phyloP scores from a whole-genome alignment of 1,140 invertebrate genomes.

The Callitettix versicolor region DNA sequence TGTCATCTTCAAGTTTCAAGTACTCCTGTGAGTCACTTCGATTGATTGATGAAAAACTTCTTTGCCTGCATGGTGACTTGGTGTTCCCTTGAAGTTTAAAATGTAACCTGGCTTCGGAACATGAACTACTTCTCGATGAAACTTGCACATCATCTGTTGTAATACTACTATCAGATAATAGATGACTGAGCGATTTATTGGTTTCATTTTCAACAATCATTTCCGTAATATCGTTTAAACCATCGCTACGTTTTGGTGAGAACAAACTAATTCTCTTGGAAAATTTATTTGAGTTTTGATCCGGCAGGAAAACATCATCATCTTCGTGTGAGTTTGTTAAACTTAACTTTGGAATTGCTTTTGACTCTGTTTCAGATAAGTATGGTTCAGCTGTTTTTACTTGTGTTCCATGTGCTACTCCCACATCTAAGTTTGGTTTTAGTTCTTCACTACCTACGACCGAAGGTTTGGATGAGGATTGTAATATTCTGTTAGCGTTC shows the following conservation, averaged over 20 bases:
- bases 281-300: no score
- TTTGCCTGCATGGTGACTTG: not conserved
- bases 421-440: no score
- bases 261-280: no score
- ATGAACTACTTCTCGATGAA: not conserved
- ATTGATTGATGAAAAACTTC: slow-evolving; percentile 4
- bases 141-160: not conserved
- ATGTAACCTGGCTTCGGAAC: not conserved
- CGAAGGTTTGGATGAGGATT: not conserved
- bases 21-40: not conserved
- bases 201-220: no score
- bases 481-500: slow-evolving; percentile 7
- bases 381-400: no score
- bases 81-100: slow-evolving; percentile 3
- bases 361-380: not conserved
- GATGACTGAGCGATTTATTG: no score
- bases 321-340: not conserved
- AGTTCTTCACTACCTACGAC: no score
- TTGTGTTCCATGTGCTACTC: no score
- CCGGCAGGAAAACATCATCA: slow-evolving; percentile 1
- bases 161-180: no score
- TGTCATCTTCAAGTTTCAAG: not conserved
- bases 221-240: no score
- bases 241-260: no score
- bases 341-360: not conserved